phyloP scores from a whole-genome alignment of 2,113 vertebrate species.

The Lethenteron camtschaticum region DNA sequence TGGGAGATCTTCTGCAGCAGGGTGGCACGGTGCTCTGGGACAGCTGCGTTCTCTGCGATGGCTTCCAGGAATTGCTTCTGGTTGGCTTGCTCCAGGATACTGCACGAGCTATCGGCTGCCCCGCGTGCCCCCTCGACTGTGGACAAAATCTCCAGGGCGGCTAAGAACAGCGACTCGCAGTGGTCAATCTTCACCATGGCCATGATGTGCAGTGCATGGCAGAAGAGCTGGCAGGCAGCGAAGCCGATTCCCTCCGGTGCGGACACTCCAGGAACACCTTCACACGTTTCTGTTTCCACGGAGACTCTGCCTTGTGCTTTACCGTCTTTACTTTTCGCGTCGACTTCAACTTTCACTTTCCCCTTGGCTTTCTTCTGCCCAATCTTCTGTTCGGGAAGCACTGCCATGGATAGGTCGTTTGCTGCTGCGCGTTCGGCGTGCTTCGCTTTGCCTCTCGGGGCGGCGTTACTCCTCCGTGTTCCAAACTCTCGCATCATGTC shows the following conservation, averaged over 20 bases:
- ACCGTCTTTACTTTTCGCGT: no score
- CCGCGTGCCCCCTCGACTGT: slow-evolving; percentile 37
- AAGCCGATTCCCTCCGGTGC: slow-evolving; percentile 35
- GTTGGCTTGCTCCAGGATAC: slow-evolving; percentile 35
- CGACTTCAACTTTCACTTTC: no score
- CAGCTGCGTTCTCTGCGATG: slow-evolving; percentile 35
- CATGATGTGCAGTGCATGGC: slow-evolving; percentile 61
- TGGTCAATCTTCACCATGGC: slow-evolving; percentile 50
- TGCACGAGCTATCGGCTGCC: slow-evolving; percentile 25
- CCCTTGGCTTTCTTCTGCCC: slow-evolving; percentile 15
- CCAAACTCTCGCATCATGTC: slow-evolving; percentile 22
- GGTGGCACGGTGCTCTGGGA: slow-evolving; percentile 34
- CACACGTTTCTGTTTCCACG: no score
- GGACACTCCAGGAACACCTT: no score
- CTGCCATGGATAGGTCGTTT: no score
- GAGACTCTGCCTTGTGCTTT: no score
- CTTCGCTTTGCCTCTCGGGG: neutral
- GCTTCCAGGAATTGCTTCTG: slow-evolving; percentile 53
- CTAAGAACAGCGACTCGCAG: slow-evolving; percentile 36
- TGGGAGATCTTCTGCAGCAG: slow-evolving; percentile 69
- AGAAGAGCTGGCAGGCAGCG: slow-evolving; percentile 61
- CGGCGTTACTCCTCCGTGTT: slow-evolving; percentile 16
- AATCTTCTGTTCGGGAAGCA: slow-evolving; percentile 7
- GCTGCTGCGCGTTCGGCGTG: no score
- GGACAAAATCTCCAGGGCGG: slow-evolving; percentile 53